These are phyloP conservation scores for Chloromyia formosa DNA, from an alignment of 2,888 invertebrate species.

Conservation along the genomic window DNA sequence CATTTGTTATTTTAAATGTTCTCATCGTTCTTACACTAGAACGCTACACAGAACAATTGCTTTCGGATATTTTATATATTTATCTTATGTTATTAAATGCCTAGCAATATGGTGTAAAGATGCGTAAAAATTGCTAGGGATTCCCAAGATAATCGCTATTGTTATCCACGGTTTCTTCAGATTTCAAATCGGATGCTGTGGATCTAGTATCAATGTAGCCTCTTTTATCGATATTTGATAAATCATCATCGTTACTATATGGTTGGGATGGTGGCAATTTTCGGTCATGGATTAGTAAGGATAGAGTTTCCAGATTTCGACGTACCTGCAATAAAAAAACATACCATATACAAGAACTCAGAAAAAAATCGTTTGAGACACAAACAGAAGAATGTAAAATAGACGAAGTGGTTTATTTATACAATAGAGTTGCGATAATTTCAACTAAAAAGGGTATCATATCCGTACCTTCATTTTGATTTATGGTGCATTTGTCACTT, in stretches of 20 bases:
- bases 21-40: constrained; percentile 2
- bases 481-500: no score
- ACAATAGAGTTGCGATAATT: no score
- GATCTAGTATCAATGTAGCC: constrained; percentile 17
- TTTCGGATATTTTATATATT: not conserved
- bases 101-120: constrained; percentile 32
- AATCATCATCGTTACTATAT: not conserved
- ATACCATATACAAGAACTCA: not conserved
- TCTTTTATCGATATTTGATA: not conserved
- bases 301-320: constrained; percentile 81
- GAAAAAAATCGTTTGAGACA: no score
- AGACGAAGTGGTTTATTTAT: no score
- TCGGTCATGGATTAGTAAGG: constrained; percentile 70
- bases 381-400: no score
- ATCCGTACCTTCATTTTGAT: no score
- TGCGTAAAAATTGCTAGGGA: constrained; percentile 25
- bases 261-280: constrained; percentile 49
- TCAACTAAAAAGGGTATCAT: no score
- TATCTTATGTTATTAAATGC: constrained; percentile 9
- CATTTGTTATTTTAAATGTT: constrained; percentile 3
- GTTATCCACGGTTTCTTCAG: not conserved
- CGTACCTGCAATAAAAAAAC: constrained; percentile 70
- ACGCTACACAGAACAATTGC: constrained; percentile 25
- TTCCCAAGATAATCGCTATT: constrained; percentile 6
- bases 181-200: not conserved